A percentile compares a stretch with the other conserved stretches of the same genome.
These are phyloP conservation scores for Protonemura montana DNA, from an alignment of 2,888 invertebrate genomes.

Conservation along the genomic window DNA sequence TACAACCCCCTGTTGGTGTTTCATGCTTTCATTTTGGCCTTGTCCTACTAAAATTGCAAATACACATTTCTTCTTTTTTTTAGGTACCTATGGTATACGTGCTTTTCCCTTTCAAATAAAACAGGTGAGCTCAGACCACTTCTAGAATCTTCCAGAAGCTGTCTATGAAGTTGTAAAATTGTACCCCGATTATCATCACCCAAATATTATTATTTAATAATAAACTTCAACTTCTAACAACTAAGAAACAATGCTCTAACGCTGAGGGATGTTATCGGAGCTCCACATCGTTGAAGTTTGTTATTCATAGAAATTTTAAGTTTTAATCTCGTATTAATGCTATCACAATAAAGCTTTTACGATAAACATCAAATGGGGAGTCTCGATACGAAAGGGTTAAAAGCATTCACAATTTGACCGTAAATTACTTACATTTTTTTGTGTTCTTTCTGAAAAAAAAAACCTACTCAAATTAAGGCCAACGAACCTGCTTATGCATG, in stretches of 20 bases:
- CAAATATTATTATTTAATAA: slow-evolving; percentile 7
- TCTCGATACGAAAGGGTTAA: slow-evolving; percentile 15
- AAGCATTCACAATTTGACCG: slow-evolving; percentile 24
- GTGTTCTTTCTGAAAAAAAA: slow-evolving; percentile 22
- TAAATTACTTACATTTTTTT: slow-evolving; percentile 32
- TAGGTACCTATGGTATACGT: neutral
- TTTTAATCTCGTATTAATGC: slow-evolving; percentile 1
- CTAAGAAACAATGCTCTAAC: neutral
- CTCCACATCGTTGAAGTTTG: neutral
- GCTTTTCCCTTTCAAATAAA: neutral
- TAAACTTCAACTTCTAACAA: slow-evolving; percentile 22
- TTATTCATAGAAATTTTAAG: neutral
- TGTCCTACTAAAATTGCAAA: slow-evolving; percentile 31
- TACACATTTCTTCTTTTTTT: neutral
- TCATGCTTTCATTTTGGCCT: slow-evolving; percentile 15
- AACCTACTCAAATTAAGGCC: slow-evolving; percentile 24
- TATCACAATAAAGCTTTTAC: neutral
- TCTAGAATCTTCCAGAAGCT: neutral
- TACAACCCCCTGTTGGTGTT: slow-evolving; percentile 19
- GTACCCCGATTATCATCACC: neutral
- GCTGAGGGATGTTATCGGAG: neutral
- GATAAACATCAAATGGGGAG: slow-evolving; percentile 9
- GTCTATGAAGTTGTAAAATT: neutral
- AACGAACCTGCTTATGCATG: slow-evolving; percentile 24
- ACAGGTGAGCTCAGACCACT: neutral